Base-by-base conservation (phyloP, 64 coral and sea anemone genomes). In the Actinia tenebrosa region DNA sequence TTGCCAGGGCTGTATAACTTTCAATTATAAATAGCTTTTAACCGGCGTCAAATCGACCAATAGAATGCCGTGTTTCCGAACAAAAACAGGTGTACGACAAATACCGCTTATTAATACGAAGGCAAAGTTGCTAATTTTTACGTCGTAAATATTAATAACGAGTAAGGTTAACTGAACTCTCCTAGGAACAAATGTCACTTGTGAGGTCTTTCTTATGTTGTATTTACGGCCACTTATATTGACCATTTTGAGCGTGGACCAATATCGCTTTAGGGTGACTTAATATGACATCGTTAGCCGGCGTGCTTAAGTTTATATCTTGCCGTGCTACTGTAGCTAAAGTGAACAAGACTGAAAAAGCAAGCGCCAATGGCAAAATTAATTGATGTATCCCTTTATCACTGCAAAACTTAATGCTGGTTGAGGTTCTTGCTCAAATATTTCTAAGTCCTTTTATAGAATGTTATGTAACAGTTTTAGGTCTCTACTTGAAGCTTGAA, bases 21-120 rank as follows among this genome's bases (percentile, higher is more conserved):
- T 81, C 79, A 81, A 81, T 81, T 81, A 81, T 81, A 81, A 81
- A 81, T 81, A 81, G 79, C 43, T 53, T 81, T 81, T 50, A 81
- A 53, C 43, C 79, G 79, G 79, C 44, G 79, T 53, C 79, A 8
- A 81, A 52, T 50, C 44, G 79, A 81, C 79, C 79, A 81, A 81
- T 81, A 47, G 46, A 7, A 81, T 22, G 17, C 79, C 79, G 45
- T 81, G 79, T 45, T 81, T 81, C 45, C 3, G 27, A 69, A 25
- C 77, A 22, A 53, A 81, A 81, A 81, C 79, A 81, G 79, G 79
- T 81, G 79, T 81, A 81, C 13, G 22, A 50, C 44, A 81, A 47
- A 81, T 81, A 81, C 43, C 50, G 79, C 42, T 81, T 81, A 81
- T 81, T 81, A 52, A 79, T 79, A 45, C 19, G 77, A 43, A 14